These are phyloP conservation scores for Blennius ocellaris DNA, from an alignment of 2,113 vertebrate species.

Conservation along the genomic window DNA sequence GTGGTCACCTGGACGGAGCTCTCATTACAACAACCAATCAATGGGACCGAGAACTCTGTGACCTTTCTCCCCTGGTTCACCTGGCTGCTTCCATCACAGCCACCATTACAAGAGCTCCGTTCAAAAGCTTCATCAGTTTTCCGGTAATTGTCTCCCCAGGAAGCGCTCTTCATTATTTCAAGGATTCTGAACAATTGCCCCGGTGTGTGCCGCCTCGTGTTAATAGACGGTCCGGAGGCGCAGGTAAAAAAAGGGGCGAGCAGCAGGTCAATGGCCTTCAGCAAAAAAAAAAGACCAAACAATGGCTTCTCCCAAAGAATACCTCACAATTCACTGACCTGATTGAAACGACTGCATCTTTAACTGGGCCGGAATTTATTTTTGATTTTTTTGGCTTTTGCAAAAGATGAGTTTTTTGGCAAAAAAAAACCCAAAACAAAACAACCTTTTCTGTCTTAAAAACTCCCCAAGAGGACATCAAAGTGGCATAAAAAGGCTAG, in stretches of 20 bases:
- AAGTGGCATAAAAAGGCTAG: conserved; percentile 12
- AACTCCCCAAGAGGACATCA: conserved; percentile 12
- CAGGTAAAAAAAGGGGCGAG: conserved; percentile 63
- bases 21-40: conserved; percentile 48
- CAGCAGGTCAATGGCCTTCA: conserved; percentile 57
- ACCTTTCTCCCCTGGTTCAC: conserved; percentile 44
- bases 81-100: conserved; percentile 28
- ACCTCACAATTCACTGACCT: neutral
- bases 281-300: conserved; percentile 36
- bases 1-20: conserved; percentile 7
- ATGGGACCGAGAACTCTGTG: conserved; percentile 41
- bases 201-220: conserved; percentile 20
- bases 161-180: conserved; percentile 59
- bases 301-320: conserved; percentile 39
- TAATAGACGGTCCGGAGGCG: conserved; percentile 58
- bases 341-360: neutral
- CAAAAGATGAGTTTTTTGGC: too few species aligned
- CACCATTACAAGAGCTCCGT: conserved; percentile 31
- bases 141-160: conserved; percentile 60
- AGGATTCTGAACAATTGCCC: conserved; percentile 54
- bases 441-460: neutral
- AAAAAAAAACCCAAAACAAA: neutral
- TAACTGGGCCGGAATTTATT: too few species aligned
- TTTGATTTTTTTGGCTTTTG: too few species aligned
- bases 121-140: conserved; percentile 57